Percentiles rank a stretch among this genome's conserved stretches.
These are phyloP conservation scores for Procavia capensis DNA, from an alignment of 2,113 vertebrate genomes.

Conservation along the genomic window DNA sequence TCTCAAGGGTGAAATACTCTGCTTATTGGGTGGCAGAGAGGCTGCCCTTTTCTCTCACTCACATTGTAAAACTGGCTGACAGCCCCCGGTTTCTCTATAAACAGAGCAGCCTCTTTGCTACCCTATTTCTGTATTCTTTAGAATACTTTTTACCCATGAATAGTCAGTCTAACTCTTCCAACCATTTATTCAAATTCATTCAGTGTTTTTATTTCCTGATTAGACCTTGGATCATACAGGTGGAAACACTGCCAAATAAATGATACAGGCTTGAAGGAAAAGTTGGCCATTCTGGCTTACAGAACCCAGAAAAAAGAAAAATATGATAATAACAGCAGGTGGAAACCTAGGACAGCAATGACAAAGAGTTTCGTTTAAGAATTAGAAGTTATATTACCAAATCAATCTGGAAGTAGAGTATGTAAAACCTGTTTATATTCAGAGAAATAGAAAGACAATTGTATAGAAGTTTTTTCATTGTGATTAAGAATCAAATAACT, in stretches of 20 bases:
- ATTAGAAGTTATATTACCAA: not conserved
- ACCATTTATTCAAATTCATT: not conserved
- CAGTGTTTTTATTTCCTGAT: not conserved
- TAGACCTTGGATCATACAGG: not conserved
- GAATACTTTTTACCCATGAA: not conserved
- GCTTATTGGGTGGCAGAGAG: no score
- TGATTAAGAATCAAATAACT: not conserved
- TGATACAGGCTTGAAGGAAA: not conserved
- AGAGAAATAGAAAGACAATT: not conserved
- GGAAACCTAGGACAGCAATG: not conserved
- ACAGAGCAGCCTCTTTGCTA: no score
- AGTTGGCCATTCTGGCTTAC: not conserved
- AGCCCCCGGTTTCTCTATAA: no score
- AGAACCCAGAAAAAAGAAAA: not conserved
- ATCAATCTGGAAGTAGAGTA: not conserved
- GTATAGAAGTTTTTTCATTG: not conserved
- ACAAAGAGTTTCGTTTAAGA: not conserved
- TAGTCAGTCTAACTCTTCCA: not conserved
- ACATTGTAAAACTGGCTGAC: no score
- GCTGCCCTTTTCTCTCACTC: no score
- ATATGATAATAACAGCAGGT: not conserved
- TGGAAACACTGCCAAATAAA: not conserved
- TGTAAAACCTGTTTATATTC: not conserved
- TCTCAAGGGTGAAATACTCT: no score
- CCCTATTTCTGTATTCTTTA: not conserved